Base-by-base conservation (phyloP, 2,113 vertebrate genomes). In the Ia io region DNA sequence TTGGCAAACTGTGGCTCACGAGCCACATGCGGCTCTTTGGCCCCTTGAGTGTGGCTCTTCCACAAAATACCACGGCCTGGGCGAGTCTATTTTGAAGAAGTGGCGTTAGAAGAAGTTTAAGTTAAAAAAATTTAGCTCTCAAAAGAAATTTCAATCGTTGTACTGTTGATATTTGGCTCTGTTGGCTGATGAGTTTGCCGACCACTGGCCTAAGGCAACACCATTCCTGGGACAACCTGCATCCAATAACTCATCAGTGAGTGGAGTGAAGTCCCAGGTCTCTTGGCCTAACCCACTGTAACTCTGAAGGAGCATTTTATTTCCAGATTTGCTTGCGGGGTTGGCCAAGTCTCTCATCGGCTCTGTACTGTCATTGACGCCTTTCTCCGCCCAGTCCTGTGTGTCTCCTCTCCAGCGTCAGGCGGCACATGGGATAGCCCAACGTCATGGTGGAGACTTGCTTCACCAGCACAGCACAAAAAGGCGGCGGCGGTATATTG, bases 381-480 rank as follows among this genome's bases (percentile, higher is more conserved):
- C 9, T 40, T 84, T 63, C 23, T 67, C 13, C 35, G 42, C 22
- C 28, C n/a, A 40, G 3, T 16, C 11, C 16, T 47, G 9, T 30
- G 13, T 40, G 1, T 42, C 7, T 8, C 3, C 0, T 79, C 2
- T 1, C 12, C 22, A 35, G 6, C 30, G 42, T 2, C 49, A 6
- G 65, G 13, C 7, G 23, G 49, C 7, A 40, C 6, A 22, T 5
- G 2, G 11, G 11, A 71, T 44, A 65, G 30, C 14, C 53, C 14
- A 51, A 5, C 23, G 37, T 78, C 20, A 42, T 49, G 47, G 22
- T 3, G 22, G 56, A 59, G 4, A 74, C 16, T 32, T 20, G n/a
- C 12, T 30, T 92, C 9, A 67, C 23, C 10, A 53, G 14, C 78
- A 73, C 1, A 6, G 25, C 22, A 84, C 22, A 23, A 22, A 87